Conservation (phyloP, 1,140 invertebrate genomes). For the Aphelenchoides fujianensis region DNA sequence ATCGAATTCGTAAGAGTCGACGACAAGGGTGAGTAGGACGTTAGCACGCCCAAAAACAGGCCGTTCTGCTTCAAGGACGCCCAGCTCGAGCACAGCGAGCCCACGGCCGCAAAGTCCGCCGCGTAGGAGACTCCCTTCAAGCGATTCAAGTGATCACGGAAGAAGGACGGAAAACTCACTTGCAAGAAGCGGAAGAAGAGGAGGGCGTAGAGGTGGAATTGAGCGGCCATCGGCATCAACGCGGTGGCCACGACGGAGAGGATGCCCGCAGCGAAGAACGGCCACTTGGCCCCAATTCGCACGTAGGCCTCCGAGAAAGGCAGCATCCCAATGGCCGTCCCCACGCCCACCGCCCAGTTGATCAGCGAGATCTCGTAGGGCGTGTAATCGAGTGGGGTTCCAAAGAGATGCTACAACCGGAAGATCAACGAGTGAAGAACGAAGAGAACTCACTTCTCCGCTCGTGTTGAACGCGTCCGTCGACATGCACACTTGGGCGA, state of each 20-base stretch:
- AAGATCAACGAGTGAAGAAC: too few species aligned
- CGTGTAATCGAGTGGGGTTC: constrained; percentile 13
- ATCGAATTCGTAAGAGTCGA: neutral
- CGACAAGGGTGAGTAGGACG: neutral
- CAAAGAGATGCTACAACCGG: too few species aligned
- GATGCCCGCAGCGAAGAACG: constrained; percentile 35
- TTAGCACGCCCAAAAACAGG: neutral
- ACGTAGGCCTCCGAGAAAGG: constrained; percentile 39
- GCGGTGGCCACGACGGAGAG: constrained; percentile 31
- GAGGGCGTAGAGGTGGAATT: constrained; percentile 20
- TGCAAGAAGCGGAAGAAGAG: constrained; percentile 34
- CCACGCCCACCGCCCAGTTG: constrained; percentile 10
- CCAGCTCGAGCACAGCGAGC: constrained; percentile 20
- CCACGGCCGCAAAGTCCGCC: constrained; percentile 34
- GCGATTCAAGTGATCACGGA: too few species aligned
- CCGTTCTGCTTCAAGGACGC: constrained; percentile 1
- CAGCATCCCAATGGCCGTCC: constrained; percentile 30
- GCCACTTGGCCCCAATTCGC: constrained; percentile 32
- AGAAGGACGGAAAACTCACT: constrained; percentile 12
- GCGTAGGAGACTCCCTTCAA: constrained; percentile 31
- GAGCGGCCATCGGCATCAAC: constrained; percentile 37
- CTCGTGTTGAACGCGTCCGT: neutral
- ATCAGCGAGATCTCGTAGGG: neutral
- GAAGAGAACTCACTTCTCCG: too few species aligned
- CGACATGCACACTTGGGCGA: constrained; percentile 17